Evolutionary conservation across 2,888 invertebrate genomes (phyloP), one percentile per base, ranked within the genome.

Genomic region (Uloborus plumipes): DNA sequence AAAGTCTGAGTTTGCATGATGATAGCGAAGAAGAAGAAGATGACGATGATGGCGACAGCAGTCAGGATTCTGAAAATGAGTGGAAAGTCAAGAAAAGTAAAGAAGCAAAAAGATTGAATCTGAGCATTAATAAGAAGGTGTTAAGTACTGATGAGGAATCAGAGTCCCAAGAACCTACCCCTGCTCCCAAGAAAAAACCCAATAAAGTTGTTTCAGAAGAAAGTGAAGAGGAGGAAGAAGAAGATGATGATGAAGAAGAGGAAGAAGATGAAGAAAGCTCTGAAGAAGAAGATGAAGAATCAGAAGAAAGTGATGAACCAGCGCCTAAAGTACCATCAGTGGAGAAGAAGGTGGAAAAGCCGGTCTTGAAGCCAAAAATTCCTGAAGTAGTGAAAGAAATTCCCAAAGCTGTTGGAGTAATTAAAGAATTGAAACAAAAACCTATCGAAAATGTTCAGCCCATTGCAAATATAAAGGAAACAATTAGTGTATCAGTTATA

Each of bases 161-260:
- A 14, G 50, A 65, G 13, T 71, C 71, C 11, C 49, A 18, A 14
- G 66, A 75, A 55, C 53, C 76, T 18, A 26, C 18, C 4, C 51
- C 76, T 22, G 47, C 18, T 1, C 51, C 59, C 2, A 76, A 71
- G 31, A 82, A 82, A 20, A 18, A 47, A 14, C 15, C 55, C 0
- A 71, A 75, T 16, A 71, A 76, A 55, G 39, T 76, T 31, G 71
- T 71, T 14, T 83, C 69, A 31, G 85, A 85, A 0, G 82, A 84
- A 15, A 76, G 80, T 74, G 83, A 84, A n/a, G 82, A 83, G 47
- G 84, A 84, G 7, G 83, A 77, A 7, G 85, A 83, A 6, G 83
- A 85, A 14, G 83, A 78, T 11, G 84, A 83, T 4, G 78, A 71
- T 9, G 81, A 75, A 1, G 75, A 75, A 2, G 65, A 65, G 3